phyloP scores from a whole-genome alignment of 2,113 vertebrate species.

The Cottus gobio region DNA sequence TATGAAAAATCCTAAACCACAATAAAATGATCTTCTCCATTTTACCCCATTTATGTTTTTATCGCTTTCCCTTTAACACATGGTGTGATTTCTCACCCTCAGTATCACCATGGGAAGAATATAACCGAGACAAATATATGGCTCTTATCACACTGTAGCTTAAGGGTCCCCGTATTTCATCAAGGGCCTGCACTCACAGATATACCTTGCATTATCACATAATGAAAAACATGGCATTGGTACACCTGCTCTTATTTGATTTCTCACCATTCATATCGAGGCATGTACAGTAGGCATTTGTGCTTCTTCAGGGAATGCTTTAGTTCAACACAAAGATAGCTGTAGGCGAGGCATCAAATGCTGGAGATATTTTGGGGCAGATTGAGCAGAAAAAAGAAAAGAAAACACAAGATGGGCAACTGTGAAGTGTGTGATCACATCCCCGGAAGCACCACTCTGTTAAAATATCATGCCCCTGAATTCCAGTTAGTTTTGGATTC shows the following conservation, averaged over 20 bases:
- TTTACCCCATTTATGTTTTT: constrained; percentile 47
- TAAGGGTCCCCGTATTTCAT: constrained; percentile 34
- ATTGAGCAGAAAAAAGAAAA: not conserved
- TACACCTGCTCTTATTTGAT: constrained; percentile 12
- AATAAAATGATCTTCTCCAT: constrained; percentile 33
- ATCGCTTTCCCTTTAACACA: constrained; percentile 32
- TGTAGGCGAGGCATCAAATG: not conserved
- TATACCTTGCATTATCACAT: constrained; percentile 17
- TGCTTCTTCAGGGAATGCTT: not conserved
- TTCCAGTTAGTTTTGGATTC: not conserved
- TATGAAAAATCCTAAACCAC: constrained; percentile 43
- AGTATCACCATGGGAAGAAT: constrained; percentile 45
- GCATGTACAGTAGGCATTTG: not conserved
- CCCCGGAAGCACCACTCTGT: not conserved
- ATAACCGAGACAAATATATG: constrained; percentile 51
- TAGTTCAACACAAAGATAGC: constrained; percentile 8
- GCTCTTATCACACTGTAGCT: constrained; percentile 56
- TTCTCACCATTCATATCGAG: not conserved
- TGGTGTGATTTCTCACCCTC: constrained; percentile 33
- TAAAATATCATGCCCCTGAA: not conserved
- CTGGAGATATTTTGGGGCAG: not conserved
- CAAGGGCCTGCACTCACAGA: constrained; percentile 1
- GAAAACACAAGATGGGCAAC: not conserved
- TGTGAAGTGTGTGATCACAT: not conserved
- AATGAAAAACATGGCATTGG: constrained; percentile 6